These are phyloP conservation scores for Colaptes auratus DNA, from an alignment of 2,113 vertebrate species.

Conservation along the genomic window DNA sequence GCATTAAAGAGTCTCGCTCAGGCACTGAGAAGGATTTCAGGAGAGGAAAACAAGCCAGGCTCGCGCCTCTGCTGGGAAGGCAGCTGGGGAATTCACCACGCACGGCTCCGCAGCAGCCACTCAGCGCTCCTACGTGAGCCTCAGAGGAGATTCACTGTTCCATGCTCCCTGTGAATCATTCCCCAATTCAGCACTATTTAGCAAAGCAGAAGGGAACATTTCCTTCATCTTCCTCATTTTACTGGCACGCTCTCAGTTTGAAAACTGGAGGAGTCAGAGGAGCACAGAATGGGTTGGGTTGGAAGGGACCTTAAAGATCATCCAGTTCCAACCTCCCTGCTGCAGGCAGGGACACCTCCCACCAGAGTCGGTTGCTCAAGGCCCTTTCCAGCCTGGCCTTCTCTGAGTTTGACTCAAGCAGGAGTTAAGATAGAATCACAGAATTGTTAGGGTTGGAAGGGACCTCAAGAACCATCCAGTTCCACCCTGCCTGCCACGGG, in stretches of 20 bases:
- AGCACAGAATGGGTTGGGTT: too few relatives aligned
- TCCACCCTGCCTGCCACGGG: too few relatives aligned
- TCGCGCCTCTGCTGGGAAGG: neutral
- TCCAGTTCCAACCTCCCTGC: too few relatives aligned
- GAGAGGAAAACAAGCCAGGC: neutral
- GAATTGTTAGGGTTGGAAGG: too few relatives aligned
- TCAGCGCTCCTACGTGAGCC: neutral
- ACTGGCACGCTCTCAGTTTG: neutral
- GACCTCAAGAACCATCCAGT: too few relatives aligned
- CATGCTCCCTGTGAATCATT: neutral
- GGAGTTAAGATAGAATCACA: neutral
- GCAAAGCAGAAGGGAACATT: neutral
- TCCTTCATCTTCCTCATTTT: conserved; percentile 20
- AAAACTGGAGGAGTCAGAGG: neutral
- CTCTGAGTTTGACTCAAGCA: conserved; percentile 25
- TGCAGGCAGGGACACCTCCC: too few relatives aligned
- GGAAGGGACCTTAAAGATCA: too few relatives aligned
- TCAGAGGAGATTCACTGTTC: neutral
- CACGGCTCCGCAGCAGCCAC: neutral
- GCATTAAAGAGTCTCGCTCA: neutral
- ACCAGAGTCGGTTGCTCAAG: too few relatives aligned
- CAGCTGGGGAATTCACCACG: neutral
- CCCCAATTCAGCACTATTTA: conserved; percentile 19
- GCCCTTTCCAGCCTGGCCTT: neutral
- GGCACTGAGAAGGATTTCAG: neutral